Evolutionary conservation across 2,113 vertebrate genomes (phyloP), one percentile per base, ranked within the genome.

Genomic region (Scortum barcoo): DNA sequence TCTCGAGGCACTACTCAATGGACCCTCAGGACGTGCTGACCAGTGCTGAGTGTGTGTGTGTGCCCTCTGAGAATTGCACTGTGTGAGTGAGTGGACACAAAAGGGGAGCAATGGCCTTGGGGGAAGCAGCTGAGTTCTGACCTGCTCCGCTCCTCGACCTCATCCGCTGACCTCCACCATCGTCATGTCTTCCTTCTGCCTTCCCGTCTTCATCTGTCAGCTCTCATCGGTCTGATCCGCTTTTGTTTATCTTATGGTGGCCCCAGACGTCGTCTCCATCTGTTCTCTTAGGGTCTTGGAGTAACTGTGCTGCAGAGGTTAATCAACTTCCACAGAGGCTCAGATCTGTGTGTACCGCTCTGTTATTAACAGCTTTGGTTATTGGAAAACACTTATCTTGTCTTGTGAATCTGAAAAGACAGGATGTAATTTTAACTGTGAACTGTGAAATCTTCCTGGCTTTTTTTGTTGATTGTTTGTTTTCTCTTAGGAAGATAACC

Each of bases 71-170:
- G 82, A 73, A 54, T 88, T 63, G 63, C 68, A 63, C 51, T 74
- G 63, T 50, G 50, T 74, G 75, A 67, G 68, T 73, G 71, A 12
- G n/a, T 42, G 36, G 73, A 76, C 58, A 74, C 53, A 79, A 65
- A 68, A 58, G 6, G 42, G 76, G 93, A 90, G 87, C 92, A 91
- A 81, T 36, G 83, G 77, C 90, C 93, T 91, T 76, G 76, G 76
- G 88, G 92, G 88, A 93, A 91, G 40, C 68, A 78, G 73, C 22
- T 22, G 69, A 75, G 78, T 67, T 86, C 61, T 91, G 92, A 92
- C 87, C 84, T 60, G 61, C 81, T 80, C 14, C 13, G 78, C 93
- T 92, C 88, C 83, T 77, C 76, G 87, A 86, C 53, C 60, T 84
- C 80, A 58, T 67, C 36, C 30, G 5, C 54, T 84, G 80, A 90